These are phyloP conservation scores for Tretioscincus oriximinensis DNA, from an alignment of 2,113 vertebrate genomes.

Conservation along the genomic window DNA sequence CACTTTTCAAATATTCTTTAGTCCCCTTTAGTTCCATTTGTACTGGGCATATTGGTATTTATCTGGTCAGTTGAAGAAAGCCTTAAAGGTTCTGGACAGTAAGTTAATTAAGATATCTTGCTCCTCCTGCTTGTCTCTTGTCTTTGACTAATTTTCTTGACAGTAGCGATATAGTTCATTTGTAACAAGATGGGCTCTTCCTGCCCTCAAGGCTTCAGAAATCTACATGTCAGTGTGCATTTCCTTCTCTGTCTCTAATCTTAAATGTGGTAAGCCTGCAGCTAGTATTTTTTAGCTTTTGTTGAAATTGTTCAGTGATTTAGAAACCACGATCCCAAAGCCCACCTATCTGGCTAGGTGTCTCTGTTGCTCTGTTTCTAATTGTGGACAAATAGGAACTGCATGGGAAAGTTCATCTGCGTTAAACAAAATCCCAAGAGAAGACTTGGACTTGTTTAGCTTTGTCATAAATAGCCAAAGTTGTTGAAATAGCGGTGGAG, in stretches of 20 bases:
- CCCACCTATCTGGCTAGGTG: constrained; percentile 28
- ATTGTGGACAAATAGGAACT: constrained; percentile 1
- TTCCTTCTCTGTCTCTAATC: constrained; percentile 47
- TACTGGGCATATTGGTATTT: background rate
- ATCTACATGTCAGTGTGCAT: constrained; percentile 57
- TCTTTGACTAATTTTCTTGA: constrained; percentile 39
- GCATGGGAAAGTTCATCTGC: background rate
- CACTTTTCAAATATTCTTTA: background rate
- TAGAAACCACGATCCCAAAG: constrained; percentile 57
- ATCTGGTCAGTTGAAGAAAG: background rate
- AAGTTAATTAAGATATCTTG: constrained; percentile 13
- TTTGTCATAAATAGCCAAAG: background rate
- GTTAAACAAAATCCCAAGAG: background rate
- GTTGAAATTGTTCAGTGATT: constrained; percentile 38
- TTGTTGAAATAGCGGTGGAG: background rate
- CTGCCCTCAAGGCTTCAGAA: constrained; percentile 56
- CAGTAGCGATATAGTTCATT: constrained; percentile 48
- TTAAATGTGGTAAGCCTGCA: constrained; percentile 45
- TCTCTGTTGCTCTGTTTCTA: constrained; percentile 25
- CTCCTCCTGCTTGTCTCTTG: background rate
- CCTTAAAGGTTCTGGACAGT: background rate
- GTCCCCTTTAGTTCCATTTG: background rate
- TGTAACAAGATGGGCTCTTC: constrained; percentile 46
- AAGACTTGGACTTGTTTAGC: constrained; percentile 1
- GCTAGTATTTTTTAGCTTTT: constrained; percentile 20